These are phyloP conservation scores for Alosa alosa DNA, from an alignment of 2,113 vertebrate genomes.

Conservation along the genomic window DNA sequence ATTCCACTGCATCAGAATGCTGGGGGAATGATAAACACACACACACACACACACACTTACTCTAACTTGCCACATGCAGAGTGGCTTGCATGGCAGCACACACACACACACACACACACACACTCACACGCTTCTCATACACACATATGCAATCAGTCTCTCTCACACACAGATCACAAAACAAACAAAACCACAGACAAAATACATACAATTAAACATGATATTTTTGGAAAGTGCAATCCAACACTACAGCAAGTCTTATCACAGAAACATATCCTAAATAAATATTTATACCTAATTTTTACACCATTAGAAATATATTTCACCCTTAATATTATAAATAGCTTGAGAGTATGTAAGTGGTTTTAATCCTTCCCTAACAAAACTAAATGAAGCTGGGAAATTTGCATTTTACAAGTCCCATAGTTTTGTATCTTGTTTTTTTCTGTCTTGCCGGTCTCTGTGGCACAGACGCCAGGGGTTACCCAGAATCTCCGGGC, in stretches of 20 bases:
- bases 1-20: conserved; percentile 38
- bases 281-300: not conserved
- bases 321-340: not conserved
- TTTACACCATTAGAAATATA: not conserved
- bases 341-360: not conserved
- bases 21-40: not conserved
- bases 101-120: not conserved
- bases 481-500: conserved; percentile 36
- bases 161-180: not conserved
- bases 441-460: conserved; percentile 12
- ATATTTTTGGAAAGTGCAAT: not conserved
- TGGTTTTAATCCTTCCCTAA: not conserved
- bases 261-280: not conserved
- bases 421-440: not conserved
- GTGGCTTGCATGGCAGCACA: conserved; percentile 13
- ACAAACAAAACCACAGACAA: not conserved
- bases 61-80: not conserved
- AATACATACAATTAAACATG: not conserved
- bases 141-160: not conserved
- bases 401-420: too few species aligned
- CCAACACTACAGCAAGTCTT: not conserved
- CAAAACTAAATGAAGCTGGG: not conserved
- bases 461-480: conserved; percentile 18
- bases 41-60: conserved; percentile 2
- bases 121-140: not conserved